Base-by-base conservation (phyloP, 2,888 invertebrate species). In the Macrostomum cliftonense region DNA sequence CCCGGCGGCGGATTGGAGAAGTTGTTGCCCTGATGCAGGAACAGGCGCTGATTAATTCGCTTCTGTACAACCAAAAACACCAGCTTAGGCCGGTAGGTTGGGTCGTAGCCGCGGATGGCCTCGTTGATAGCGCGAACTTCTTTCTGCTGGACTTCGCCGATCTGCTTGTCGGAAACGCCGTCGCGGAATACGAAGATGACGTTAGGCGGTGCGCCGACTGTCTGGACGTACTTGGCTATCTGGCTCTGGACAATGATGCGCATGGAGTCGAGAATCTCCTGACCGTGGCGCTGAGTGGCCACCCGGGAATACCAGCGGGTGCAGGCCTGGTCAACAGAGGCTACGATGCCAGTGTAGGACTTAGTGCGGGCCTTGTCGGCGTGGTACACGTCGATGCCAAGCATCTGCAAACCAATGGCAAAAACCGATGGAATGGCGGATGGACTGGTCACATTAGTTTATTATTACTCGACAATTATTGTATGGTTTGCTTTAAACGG, bases 1-100 rank as follows among this genome's bases (percentile, higher is more conserved):
- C 28, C 28, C 9, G 28, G 28, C 28, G 28, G 28, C 28, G 28
- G 28, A 28, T 28, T 28, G 4, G 28, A 28, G 9, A 28, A 28
- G 28, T 28, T 28, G 28, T 28, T 28, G 28, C 28, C 28, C 28
- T 28, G 28, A 28, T 7, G 28, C 28, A 28, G 28, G 28, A 28
- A 28, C 28, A 28, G 28, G 28, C 28, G 28, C 28, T 28, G 28
- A 64, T 84, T 88, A 43, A 89, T 86, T 1, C 89, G 73, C 65
- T 95, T 95, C 64, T 91, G 89, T 0, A 93, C 87, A 1, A 93
- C 78, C 1, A 91, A 73, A 58, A 84, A 82, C 0, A 80, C 79
- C 1, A 91, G 59, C 43, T 72, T 66, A 0, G 85, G 81, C 17
- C 71, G 64, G 63, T 81, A 82, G 1, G 68, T 63, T 0, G 67